phyloP scores from a whole-genome alignment of 2,113 vertebrate genomes.

The Tachysurus vachellii region DNA sequence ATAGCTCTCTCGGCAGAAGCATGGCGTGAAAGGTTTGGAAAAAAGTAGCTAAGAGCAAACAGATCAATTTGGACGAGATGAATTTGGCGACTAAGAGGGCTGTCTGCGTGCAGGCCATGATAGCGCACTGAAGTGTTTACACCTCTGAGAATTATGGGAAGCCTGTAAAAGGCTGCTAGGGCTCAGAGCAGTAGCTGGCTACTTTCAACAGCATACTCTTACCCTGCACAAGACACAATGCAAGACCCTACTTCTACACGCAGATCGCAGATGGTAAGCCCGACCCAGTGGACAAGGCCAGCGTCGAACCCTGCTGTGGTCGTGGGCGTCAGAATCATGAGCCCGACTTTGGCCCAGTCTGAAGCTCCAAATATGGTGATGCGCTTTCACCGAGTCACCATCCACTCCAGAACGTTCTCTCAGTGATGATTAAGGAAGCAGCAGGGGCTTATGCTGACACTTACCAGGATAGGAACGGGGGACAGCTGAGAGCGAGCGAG shows the following conservation, averaged over 20 bases:
- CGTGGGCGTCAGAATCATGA: slow-evolving; percentile 27
- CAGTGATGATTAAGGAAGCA: slow-evolving; percentile 41
- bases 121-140: slow-evolving; percentile 54
- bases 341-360: background rate
- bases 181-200: slow-evolving; percentile 42
- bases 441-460: slow-evolving; percentile 46
- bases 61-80: slow-evolving; percentile 42
- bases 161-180: slow-evolving; percentile 33
- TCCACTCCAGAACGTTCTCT: slow-evolving; percentile 44
- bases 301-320: slow-evolving; percentile 6
- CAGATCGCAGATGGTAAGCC: background rate
- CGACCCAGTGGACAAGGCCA: background rate
- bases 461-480: slow-evolving; percentile 37
- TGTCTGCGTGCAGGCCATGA: slow-evolving; percentile 23
- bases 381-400: slow-evolving; percentile 36
- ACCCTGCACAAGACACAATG: background rate
- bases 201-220: slow-evolving; percentile 34
- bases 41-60: slow-evolving; percentile 41
- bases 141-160: slow-evolving; percentile 49
- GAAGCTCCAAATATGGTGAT: slow-evolving; percentile 51
- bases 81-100: slow-evolving; percentile 48
- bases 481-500: background rate
- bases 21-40: slow-evolving; percentile 5
- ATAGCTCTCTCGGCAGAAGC: background rate
- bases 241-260: background rate